phyloP scores from a whole-genome alignment of 1,140 invertebrate genomes.

The Sweltsa coloradensis region DNA sequence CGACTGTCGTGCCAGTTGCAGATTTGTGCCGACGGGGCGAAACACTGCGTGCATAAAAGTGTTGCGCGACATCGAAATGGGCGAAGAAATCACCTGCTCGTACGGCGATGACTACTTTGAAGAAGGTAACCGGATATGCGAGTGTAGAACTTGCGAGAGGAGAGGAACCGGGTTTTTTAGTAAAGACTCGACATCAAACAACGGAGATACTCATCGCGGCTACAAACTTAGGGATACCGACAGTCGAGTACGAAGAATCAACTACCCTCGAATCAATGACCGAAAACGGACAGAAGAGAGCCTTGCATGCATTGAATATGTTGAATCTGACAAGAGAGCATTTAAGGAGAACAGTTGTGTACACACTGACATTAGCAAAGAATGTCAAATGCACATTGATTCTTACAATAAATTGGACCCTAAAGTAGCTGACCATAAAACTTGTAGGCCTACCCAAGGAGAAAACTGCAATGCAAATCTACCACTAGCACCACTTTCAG shows the following conservation, averaged over 20 bases:
- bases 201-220: conserved; percentile 38
- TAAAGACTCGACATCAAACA: conserved; percentile 46
- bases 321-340: too few relatives aligned
- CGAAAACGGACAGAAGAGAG: too few relatives aligned
- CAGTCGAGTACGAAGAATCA: conserved; percentile 79
- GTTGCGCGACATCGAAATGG: conserved; percentile 82
- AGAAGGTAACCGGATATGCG: conserved; percentile 90
- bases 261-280: conserved; percentile 22
- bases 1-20: conserved; percentile 94
- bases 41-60: conserved; percentile 98
- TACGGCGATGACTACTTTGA: conserved; percentile 99
- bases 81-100: conserved; percentile 97
- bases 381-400: too few relatives aligned
- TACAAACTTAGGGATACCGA: conserved; percentile 90
- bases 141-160: conserved; percentile 95
- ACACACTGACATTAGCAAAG: too few relatives aligned
- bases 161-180: conserved; percentile 78
- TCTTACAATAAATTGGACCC: too few relatives aligned
- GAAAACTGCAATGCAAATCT: too few relatives aligned
- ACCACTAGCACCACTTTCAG: too few relatives aligned
- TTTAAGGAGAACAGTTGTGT: too few relatives aligned
- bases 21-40: conserved; percentile 90
- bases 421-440: too few relatives aligned
- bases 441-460: too few relatives aligned
- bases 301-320: too few relatives aligned